Evolutionary conservation across 2,888 invertebrate genomes (phyloP), one percentile per base, ranked within the genome.

Genomic region (Plebejus argus): DNA sequence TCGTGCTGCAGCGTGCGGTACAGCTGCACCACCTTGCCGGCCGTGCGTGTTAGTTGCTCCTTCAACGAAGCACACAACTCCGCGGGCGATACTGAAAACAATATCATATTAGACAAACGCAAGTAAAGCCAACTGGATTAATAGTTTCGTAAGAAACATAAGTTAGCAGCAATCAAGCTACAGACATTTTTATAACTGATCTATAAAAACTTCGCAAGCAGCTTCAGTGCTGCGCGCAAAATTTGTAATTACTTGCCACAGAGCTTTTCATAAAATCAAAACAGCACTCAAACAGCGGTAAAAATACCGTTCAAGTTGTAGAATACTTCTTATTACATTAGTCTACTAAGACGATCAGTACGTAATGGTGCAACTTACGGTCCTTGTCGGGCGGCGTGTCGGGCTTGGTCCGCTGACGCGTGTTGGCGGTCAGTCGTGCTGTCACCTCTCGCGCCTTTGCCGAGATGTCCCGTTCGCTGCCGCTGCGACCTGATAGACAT

Each of bases 21-120:
- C 76, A 97, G 91, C 86, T 96, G 96, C 3, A 96, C 96, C 70
- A 97, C 96, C 84, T 96, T 96, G 82, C 96, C 95, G 3, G 97
- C 96, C 0, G 96, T 96, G 81, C 94, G 93, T 10, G 96, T 96
- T 79, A 96, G 88, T 85, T 96, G 95, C 78, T 94, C 93, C 23
- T 94, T 93, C 80, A 94, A 82, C 61, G 94, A 94, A 5, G 92
- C 89, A 81, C 95, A 94, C 15, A 95, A 89, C 83, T 94, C 92
- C 33, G 94, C 93, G 39, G 95, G 93, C 18, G 94, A 91, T 81
- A 95, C 95, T 95, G 88, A 0, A 78, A 77, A 33, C 76, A 28
- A 61, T 20, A 53, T 76, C 70, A 18, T 28, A 49, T 20, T 58
- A n/a, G n/a, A 58, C 10, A n/a, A 20, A 58, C 20, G 58, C 8